These are phyloP conservation scores for Lipophrys pholis DNA, from an alignment of 2,113 vertebrate genomes.

Conservation along the genomic window DNA sequence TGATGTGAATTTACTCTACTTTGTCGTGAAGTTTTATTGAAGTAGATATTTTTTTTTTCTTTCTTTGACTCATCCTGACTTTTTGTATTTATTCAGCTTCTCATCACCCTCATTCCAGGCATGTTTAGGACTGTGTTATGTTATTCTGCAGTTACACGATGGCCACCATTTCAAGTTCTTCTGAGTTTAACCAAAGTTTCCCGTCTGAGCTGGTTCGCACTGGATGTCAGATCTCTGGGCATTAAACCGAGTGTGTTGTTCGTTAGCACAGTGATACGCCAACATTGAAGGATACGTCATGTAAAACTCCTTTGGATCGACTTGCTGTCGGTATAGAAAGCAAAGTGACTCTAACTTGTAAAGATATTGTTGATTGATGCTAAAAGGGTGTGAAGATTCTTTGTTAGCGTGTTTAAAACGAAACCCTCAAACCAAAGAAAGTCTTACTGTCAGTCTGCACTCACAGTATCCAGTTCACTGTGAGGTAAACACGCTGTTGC, in stretches of 20 bases:
- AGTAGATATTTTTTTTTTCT: not conserved
- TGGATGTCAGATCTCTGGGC: no score
- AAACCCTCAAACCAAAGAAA: no score
- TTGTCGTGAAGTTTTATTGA: conserved; percentile 14
- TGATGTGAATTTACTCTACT: conserved; percentile 6
- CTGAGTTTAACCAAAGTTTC: not conserved
- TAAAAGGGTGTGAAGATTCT: not conserved
- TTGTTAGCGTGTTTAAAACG: not conserved
- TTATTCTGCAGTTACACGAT: not conserved
- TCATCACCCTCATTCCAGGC: not conserved
- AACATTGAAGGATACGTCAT: not conserved
- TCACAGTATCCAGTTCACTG: not conserved
- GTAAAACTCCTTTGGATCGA: not conserved
- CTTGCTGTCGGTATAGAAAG: not conserved
- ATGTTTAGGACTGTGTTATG: not conserved
- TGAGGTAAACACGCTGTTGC: not conserved
- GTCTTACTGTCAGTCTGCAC: not conserved
- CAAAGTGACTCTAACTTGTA: not conserved
- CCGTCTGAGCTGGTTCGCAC: no score
- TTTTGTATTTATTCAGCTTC: not conserved
- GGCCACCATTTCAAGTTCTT: not conserved
- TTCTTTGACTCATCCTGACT: not conserved
- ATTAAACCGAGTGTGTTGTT: no score
- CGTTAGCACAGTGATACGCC: no score
- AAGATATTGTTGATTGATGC: conserved; percentile 1